Evolutionary conservation across 2,888 invertebrate species (phyloP), one percentile per base, ranked within the genome.

Genomic region (Lycia hirtaria): DNA sequence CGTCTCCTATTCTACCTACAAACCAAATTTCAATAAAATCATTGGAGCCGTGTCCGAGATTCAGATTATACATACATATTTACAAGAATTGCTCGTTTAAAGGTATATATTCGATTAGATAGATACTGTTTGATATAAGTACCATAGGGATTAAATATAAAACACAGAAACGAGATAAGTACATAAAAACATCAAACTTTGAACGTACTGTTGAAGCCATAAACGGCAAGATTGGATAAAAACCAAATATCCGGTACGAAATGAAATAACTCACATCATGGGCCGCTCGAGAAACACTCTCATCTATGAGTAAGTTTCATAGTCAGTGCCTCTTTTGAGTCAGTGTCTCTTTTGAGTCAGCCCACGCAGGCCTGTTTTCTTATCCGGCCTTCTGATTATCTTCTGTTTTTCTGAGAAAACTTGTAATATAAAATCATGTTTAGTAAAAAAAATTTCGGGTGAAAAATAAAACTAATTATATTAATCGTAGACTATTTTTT

Each of bases 201-300:
- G 3, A 1, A 30, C 12, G 5, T 7, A 12, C 20, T 20, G 6
- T 1, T n/a, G n/a, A 6, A 3, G 20, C n/a, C 12, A n/a, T 10
- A n/a, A 17, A n/a, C 19, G 28, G 7, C 19, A n/a, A 30, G 30
- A 47, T 47, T 47, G 35, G 35, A 47, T 47, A 47, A 47, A 35
- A 33, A 33, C 10, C 35, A 24, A 47, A 47, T 47, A 24, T 47
- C 47, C 47, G 47, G 2, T 4, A n/a, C 4, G 15, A 47, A 47
- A 35, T 15, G 47, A 37, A 47, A 26, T 35, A 15, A 17, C 35
- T 24, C 35, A 6, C 26, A 9, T 24, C 33, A 14, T 5, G 9
- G 22, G 22, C 32, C 0, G 22, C 22, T 4, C 1, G 5, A 17
- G 17, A 26, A 43, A 43, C 17, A 43, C 24, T 15, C 41, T 15